Percentiles rank a stretch among this genome's conserved stretches.
Conservation (phyloP, 2,113 vertebrate species). For the Corythaeola cristata region DNA sequence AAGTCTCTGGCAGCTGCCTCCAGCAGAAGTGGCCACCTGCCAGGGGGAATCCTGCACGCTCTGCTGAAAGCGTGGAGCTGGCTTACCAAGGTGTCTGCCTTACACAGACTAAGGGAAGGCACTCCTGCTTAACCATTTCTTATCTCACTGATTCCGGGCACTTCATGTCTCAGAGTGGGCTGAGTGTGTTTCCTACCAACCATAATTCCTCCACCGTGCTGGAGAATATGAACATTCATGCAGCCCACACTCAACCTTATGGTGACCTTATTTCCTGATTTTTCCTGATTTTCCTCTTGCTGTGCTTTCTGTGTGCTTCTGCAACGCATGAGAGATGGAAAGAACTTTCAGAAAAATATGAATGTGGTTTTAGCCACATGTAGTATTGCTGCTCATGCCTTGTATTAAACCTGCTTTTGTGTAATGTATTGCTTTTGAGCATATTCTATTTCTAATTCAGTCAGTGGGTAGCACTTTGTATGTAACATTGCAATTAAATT, state of each 20-base stretch:
- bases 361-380: background rate
- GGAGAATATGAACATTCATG: background rate
- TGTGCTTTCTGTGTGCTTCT: background rate
- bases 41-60: background rate
- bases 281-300: background rate
- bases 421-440: background rate
- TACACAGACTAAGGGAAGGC: background rate
- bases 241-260: background rate
- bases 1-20: background rate
- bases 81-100: background rate
- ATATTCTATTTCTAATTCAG: slow-evolving; percentile 9
- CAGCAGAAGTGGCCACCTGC: background rate
- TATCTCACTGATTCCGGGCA: background rate
- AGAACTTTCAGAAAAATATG: background rate
- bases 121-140: background rate
- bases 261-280: background rate
- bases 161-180: background rate
- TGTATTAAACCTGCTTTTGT: background rate
- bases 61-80: background rate
- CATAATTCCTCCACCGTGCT: background rate
- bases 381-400: background rate
- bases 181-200: background rate
- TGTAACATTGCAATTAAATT: slow-evolving; percentile 19
- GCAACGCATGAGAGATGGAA: background rate
- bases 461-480: background rate